These are phyloP conservation scores for Tonatia bakeri DNA, from an alignment of 2,113 vertebrate genomes.

Conservation along the genomic window DNA sequence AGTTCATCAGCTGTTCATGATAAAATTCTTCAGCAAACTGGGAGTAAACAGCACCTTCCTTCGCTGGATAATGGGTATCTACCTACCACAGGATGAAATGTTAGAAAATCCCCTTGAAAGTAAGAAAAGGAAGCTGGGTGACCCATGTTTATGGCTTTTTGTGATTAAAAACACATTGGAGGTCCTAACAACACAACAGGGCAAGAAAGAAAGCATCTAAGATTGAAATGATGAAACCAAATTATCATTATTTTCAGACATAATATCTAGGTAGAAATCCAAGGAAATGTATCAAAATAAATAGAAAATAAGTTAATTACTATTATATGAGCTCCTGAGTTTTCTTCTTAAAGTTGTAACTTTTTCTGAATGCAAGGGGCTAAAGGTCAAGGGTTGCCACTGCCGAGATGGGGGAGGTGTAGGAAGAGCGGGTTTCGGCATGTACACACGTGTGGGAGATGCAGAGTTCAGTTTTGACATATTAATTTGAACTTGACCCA, in stretches of 20 bases:
- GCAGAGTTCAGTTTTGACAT: neutral
- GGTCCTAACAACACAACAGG: neutral
- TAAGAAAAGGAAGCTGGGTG: neutral
- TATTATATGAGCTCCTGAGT: neutral
- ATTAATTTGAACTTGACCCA: neutral
- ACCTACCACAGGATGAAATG: neutral
- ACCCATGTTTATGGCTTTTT: neutral
- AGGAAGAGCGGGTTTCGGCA: neutral
- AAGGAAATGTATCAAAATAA: neutral
- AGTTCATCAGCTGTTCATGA: neutral
- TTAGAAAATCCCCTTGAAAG: neutral
- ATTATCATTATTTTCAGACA: neutral
- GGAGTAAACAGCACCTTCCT: neutral
- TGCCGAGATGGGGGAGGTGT: fast-evolving
- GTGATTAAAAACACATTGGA: neutral
- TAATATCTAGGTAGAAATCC: neutral
- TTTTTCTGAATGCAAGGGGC: neutral
- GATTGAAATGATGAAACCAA: neutral
- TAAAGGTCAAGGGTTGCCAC: neutral
- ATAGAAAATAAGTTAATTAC: neutral
- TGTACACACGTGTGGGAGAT: too few relatives aligned
- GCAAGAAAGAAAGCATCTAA: neutral
- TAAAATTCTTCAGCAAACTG: neutral
- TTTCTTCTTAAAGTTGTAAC: neutral
- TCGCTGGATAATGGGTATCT: neutral